Conservation (phyloP, 2,797 vertebrate genomes). For the Etheostoma nigrum region DNA sequence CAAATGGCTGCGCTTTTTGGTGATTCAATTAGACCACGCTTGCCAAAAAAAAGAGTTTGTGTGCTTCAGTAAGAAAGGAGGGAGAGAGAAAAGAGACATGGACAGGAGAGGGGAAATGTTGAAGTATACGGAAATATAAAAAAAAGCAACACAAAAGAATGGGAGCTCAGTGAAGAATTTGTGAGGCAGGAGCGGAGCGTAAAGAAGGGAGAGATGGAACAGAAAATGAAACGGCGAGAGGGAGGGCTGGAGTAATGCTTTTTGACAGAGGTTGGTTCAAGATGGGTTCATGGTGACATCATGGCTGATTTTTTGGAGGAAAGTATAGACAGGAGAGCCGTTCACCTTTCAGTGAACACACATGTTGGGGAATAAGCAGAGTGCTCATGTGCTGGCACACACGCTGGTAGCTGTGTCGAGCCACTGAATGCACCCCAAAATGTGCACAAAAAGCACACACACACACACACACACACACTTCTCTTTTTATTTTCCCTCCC, state of each 20-base stretch:
- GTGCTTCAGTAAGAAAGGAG: conserved; percentile 39
- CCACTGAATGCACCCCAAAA: conserved; percentile 69
- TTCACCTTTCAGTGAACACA: conserved; percentile 88
- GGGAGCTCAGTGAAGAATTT: conserved; percentile 76
- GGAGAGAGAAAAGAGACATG: conserved; percentile 40
- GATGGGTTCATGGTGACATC: conserved; percentile 89
- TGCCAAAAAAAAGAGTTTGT: conserved; percentile 50
- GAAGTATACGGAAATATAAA: conserved; percentile 75
- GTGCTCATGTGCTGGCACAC: conserved; percentile 76
- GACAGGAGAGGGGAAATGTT: conserved; percentile 53
- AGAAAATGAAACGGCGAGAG: conserved; percentile 75
- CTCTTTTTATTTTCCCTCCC: conserved; percentile 53
- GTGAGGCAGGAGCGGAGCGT: conserved; percentile 68
- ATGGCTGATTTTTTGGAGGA: conserved; percentile 84
- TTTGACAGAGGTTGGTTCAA: conserved; percentile 88
- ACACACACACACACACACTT: conserved; percentile 18
- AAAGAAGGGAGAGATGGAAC: conserved; percentile 79
- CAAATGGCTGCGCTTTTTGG: conserved; percentile 71
- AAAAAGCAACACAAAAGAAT: conserved; percentile 67
- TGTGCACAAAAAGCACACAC: conserved; percentile 42
- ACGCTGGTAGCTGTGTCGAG: conserved; percentile 64
- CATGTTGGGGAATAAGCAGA: conserved; percentile 79
- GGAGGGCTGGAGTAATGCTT: conserved; percentile 79
- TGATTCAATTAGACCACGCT: conserved; percentile 79
- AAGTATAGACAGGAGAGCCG: conserved; percentile 86